phyloP scores from a whole-genome alignment of 2,113 vertebrate genomes.

The Menura novaehollandiae region DNA sequence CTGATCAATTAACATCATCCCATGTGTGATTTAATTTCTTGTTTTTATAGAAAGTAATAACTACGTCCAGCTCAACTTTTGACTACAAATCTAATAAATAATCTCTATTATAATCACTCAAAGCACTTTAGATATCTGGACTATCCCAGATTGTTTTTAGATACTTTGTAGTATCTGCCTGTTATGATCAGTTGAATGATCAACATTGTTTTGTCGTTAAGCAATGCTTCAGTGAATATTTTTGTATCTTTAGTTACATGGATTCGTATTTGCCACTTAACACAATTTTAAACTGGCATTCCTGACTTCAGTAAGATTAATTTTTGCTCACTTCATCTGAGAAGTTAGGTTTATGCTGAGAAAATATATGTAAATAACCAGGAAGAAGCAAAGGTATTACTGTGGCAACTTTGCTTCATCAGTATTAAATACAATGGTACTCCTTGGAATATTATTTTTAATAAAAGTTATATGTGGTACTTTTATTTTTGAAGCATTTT shows the following conservation, averaged over 20 bases:
- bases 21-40: neutral
- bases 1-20: constrained; percentile 5
- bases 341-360: constrained; percentile 43
- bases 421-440: constrained; percentile 76
- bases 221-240: constrained; percentile 70
- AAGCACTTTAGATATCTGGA: constrained; percentile 99
- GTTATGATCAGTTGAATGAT: constrained; percentile 99
- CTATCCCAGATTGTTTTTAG: constrained; percentile 86
- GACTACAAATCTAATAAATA: constrained; percentile 44
- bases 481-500: constrained; percentile 65
- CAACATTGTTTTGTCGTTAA: constrained; percentile 76
- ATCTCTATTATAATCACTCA: constrained; percentile 77
- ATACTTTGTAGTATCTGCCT: constrained; percentile 90
- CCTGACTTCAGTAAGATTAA: constrained; percentile 37
- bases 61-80: constrained; percentile 23
- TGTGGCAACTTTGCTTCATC: constrained; percentile 67
- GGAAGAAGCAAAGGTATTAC: constrained; percentile 52
- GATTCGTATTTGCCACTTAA: constrained; percentile 57
- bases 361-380: constrained; percentile 58
- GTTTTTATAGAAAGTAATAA: neutral
- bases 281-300: constrained; percentile 52
- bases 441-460: constrained; percentile 34
- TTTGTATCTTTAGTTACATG: constrained; percentile 68
- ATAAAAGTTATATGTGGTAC: constrained; percentile 59
- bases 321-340: constrained; percentile 49